Percentiles rank a stretch among this genome's conserved stretches.
These are phyloP conservation scores for Muscidifurax raptorellus DNA, from an alignment of 1,140 invertebrate genomes.

Conservation along the genomic window DNA sequence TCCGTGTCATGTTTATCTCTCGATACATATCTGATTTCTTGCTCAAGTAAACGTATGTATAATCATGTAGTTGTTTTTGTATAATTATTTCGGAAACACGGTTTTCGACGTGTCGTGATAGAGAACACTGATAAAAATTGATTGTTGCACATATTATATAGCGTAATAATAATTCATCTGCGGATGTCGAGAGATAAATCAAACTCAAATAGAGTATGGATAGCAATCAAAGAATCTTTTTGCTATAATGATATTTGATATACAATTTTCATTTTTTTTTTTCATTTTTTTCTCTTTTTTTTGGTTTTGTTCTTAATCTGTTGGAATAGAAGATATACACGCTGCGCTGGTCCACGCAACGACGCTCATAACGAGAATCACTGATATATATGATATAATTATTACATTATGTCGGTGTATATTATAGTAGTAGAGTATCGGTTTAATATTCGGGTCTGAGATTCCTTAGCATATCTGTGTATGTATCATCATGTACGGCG, in stretches of 20 bases:
- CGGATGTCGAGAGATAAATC: not conserved
- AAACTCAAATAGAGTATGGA: not conserved
- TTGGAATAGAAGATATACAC: constrained; percentile 35
- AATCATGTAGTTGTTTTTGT: not conserved
- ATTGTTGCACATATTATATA: constrained; percentile 5
- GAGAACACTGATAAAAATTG: constrained; percentile 33
- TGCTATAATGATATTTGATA: not conserved
- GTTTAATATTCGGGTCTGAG: constrained; percentile 21
- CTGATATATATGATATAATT: constrained; percentile 5
- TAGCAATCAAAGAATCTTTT: not conserved
- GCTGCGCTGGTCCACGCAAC: constrained; percentile 31
- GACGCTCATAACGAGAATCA: constrained; percentile 22
- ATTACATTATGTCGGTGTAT: not conserved
- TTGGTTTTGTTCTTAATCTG: not conserved
- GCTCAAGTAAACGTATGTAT: not conserved
- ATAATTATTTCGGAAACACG: not conserved
- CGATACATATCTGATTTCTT: not conserved
- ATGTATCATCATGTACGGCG: constrained; percentile 60
- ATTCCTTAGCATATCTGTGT: not conserved
- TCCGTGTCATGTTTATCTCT: not conserved
- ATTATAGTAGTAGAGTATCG: not conserved
- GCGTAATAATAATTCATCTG: constrained; percentile 7
- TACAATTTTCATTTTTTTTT: constrained; percentile 18
- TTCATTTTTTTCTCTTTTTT: not conserved
- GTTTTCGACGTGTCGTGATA: constrained; percentile 29